Conservation (phyloP, 2,797 vertebrate genomes). For the Gymnocypris eckloni region DNA sequence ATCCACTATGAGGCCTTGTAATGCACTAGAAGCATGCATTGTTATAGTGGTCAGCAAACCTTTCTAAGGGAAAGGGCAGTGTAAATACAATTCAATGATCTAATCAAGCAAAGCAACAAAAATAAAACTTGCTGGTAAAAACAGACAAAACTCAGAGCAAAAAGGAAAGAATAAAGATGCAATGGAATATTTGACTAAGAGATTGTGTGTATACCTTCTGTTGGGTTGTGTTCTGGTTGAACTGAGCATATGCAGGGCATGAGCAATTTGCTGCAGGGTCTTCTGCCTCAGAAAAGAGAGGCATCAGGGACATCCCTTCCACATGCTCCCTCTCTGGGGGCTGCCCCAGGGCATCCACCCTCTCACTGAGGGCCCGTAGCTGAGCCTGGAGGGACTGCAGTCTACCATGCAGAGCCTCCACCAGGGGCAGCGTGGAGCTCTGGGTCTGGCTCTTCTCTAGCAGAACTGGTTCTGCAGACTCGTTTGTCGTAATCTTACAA, state of each 20-base stretch:
- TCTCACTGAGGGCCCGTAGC: slow-evolving; percentile 86
- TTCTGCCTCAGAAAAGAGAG: slow-evolving; percentile 63
- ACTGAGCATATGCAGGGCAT: slow-evolving; percentile 75
- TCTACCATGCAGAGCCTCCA: slow-evolving; percentile 87
- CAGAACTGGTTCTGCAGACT: slow-evolving; percentile 80
- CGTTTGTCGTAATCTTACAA: slow-evolving; percentile 85
- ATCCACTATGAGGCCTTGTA: slow-evolving; percentile 62
- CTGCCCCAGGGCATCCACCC: slow-evolving; percentile 80
- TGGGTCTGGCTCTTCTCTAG: slow-evolving; percentile 80
- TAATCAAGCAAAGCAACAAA: slow-evolving; percentile 66
- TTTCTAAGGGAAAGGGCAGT: slow-evolving; percentile 57
- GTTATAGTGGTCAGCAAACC: slow-evolving; percentile 58
- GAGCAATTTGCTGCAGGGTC: slow-evolving; percentile 51
- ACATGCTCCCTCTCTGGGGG: slow-evolving; percentile 73
- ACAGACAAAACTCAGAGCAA: slow-evolving; percentile 37
- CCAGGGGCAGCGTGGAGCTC: slow-evolving; percentile 82
- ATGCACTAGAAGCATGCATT: slow-evolving; percentile 71
- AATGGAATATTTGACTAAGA: slow-evolving; percentile 33
- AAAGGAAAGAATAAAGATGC: slow-evolving; percentile 44
- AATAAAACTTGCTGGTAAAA: slow-evolving; percentile 24
- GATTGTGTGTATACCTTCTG: slow-evolving; percentile 83
- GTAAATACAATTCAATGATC: slow-evolving; percentile 60
- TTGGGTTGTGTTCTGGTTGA: slow-evolving; percentile 74
- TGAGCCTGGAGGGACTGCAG: slow-evolving; percentile 89
- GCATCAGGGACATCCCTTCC: slow-evolving; percentile 73